Evolutionary conservation across 2,888 invertebrate species (phyloP).

Genomic region (Rapana venosa): DNA sequence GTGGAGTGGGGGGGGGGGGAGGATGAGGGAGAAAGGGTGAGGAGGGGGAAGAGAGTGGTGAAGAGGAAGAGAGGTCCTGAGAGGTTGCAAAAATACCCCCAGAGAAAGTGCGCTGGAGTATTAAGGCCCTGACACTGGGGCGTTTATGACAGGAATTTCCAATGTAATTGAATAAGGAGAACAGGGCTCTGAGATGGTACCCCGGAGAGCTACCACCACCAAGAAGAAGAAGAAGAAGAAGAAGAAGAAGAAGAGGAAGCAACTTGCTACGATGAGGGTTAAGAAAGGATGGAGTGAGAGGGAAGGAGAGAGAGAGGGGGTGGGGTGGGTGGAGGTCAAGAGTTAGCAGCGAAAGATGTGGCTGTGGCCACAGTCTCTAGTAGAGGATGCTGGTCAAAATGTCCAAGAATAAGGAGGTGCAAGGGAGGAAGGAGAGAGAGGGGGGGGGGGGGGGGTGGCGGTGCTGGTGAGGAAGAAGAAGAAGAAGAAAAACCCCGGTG

Average conservation of each 20-base stretch:
- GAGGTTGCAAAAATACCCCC: slow-evolving; percentile 6
- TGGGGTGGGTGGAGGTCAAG: no score
- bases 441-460: not conserved
- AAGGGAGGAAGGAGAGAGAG: not conserved
- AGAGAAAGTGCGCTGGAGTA: slow-evolving; percentile 28
- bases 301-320: no score
- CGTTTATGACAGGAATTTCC: slow-evolving; percentile 39
- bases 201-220: not conserved
- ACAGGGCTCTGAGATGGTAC: slow-evolving; percentile 4
- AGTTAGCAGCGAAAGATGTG: not conserved
- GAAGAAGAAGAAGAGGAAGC: no score
- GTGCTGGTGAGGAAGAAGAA: not conserved
- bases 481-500: not conserved
- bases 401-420: not conserved
- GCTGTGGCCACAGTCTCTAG: not conserved
- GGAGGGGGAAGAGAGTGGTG: not conserved
- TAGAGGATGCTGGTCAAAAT: not conserved
- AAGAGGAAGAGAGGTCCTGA: not conserved
- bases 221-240: no score
- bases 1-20: not conserved
- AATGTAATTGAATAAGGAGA: slow-evolving; percentile 39
- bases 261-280: no score
- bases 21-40: not conserved
- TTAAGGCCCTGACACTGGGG: slow-evolving; percentile 16
- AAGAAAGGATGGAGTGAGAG: no score